Conservation (phyloP, 2,797 vertebrate genomes). For the Avahi laniger region DNA sequence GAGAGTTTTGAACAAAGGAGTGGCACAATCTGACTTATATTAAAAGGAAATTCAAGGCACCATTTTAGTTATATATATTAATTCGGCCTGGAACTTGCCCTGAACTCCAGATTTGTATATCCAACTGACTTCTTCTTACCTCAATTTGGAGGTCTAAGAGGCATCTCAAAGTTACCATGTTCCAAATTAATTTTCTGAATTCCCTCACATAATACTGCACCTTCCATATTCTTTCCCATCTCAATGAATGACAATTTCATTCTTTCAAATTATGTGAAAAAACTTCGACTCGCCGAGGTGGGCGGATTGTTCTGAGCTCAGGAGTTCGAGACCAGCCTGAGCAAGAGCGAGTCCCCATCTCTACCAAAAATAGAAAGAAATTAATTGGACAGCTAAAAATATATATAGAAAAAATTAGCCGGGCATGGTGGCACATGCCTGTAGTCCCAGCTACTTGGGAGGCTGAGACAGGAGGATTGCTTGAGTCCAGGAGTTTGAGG, state of each 20-base stretch:
- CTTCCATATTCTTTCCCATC: background rate
- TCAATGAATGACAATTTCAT: background rate
- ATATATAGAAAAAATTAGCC: no score
- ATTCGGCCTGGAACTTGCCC: background rate
- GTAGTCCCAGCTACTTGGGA: no score
- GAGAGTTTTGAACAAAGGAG: conserved; percentile 3
- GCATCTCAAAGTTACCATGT: background rate
- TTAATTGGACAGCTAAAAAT: no score
- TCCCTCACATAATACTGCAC: background rate
- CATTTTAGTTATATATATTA: background rate
- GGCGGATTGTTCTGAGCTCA: no score
- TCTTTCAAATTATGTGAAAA: background rate
- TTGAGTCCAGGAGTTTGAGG: no score
- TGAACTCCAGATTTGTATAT: background rate
- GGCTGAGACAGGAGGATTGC: no score
- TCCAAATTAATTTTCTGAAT: background rate
- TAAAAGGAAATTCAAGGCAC: background rate
- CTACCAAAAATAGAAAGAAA: no score
- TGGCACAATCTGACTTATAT: background rate
- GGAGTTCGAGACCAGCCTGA: no score
- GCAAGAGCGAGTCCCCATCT: no score
- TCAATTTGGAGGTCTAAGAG: background rate
- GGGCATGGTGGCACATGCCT: no score
- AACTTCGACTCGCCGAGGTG: background rate
- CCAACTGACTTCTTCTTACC: background rate